Conservation (phyloP, 2,113 vertebrate species). For the Protobothrops mucrosquamatus region DNA sequence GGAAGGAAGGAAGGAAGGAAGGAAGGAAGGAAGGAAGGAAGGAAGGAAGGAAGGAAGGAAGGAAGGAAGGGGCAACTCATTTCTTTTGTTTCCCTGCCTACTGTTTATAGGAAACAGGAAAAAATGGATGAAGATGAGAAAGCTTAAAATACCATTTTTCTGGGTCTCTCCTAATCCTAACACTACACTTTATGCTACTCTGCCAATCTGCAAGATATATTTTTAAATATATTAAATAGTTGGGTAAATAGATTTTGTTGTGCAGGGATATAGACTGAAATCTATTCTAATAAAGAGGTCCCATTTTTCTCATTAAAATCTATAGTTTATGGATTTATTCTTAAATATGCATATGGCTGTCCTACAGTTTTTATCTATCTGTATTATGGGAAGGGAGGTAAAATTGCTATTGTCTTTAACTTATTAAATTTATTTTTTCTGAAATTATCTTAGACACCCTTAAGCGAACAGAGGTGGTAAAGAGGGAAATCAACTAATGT, state of each 20-base stretch:
- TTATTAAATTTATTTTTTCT: not conserved
- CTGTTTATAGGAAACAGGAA: not conserved
- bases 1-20: not conserved
- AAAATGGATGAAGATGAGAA: not conserved
- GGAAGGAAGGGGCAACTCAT: not conserved
- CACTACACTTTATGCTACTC: not conserved
- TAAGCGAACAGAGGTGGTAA: not conserved
- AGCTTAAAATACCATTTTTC: not conserved
- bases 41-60: too few species aligned
- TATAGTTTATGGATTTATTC: not conserved
- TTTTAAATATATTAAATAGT: constrained; percentile 6
- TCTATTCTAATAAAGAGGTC: not conserved
- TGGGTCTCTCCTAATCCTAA: not conserved
- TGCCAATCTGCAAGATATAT: not conserved
- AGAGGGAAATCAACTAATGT: not conserved
- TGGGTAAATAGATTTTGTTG: not conserved
- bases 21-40: not conserved
- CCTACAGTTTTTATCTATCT: not conserved
- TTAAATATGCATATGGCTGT: not conserved
- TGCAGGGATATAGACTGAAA: not conserved
- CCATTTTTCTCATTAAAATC: not conserved
- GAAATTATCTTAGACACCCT: not conserved
- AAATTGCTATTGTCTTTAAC: not conserved
- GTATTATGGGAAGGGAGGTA: not conserved
- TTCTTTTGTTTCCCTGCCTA: not conserved